Evolutionary conservation across 2,797 vertebrate genomes (phyloP).

Genomic region (Mallotus villosus): DNA sequence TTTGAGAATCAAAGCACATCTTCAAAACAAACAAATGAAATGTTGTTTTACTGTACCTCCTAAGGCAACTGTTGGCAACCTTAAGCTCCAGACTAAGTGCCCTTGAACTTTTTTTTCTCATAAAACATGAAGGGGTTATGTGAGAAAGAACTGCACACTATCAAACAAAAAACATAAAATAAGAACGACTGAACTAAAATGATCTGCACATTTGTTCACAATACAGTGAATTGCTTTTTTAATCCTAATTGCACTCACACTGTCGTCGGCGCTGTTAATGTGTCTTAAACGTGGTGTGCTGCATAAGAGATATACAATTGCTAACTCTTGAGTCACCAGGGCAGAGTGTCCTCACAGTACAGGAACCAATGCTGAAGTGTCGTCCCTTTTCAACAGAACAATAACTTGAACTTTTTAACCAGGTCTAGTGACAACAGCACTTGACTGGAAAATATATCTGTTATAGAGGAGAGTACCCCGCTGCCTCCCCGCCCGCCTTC

Average conservation of each 20-base stretch:
- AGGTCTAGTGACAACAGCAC: conserved; percentile 21
- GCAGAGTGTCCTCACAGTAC: conserved; percentile 16
- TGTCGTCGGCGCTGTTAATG: not conserved
- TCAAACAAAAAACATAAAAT: not conserved
- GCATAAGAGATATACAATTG: not conserved
- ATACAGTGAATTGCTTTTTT: not conserved
- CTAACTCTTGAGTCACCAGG: not conserved
- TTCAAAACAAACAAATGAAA: conserved; percentile 68
- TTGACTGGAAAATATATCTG: conserved; percentile 53
- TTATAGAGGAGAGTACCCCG: not conserved
- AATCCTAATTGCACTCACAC: not conserved
- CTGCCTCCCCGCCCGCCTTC: too few relatives aligned
- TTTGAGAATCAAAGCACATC: conserved; percentile 65
- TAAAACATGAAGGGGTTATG: conserved; percentile 32
- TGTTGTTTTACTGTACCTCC: conserved; percentile 43
- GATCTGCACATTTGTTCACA: not conserved
- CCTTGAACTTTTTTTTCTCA: conserved; percentile 34
- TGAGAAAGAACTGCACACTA: not conserved
- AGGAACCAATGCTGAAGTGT: conserved; percentile 36
- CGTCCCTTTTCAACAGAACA: not conserved
- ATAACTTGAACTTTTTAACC: conserved; percentile 14
- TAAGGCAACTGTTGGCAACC: conserved; percentile 39
- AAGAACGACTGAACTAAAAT: too few relatives aligned
- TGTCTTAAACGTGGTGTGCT: not conserved
- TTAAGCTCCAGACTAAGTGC: conserved; percentile 8